Conservation (phyloP, 2,797 vertebrate species). For the Myripristis murdjan region DNA sequence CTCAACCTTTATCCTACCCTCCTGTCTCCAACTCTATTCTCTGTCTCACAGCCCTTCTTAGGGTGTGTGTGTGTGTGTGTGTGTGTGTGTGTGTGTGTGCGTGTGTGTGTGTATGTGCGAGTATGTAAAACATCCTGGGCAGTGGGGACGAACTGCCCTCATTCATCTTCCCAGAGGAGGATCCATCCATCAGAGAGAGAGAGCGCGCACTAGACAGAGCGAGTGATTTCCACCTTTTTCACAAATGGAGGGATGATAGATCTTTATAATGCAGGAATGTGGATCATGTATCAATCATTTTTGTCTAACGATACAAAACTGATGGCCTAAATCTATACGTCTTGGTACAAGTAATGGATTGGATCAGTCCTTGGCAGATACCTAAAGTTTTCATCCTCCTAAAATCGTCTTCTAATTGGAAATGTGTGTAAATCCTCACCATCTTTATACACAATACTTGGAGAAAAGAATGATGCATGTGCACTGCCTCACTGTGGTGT, state of each 20-base stretch:
- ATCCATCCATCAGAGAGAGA: constrained; percentile 57
- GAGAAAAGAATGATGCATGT: too few relatives aligned
- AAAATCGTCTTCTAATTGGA: not conserved
- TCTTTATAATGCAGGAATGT: constrained; percentile 34
- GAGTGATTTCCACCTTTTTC: constrained; percentile 51
- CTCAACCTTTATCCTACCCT: constrained; percentile 35
- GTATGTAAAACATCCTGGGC: constrained; percentile 63
- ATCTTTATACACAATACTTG: too few relatives aligned
- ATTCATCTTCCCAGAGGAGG: constrained; percentile 74
- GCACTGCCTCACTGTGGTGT: too few relatives aligned
- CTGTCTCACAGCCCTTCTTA: constrained; percentile 40
- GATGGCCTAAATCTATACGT: constrained; percentile 11
- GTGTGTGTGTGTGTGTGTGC: constrained; percentile 28
- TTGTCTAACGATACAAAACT: constrained; percentile 52
- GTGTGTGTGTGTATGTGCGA: constrained; percentile 16
- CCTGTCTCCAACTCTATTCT: constrained; percentile 27
- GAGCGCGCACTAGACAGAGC: constrained; percentile 37
- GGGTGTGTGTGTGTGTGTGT: constrained; percentile 30
- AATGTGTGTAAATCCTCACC: not conserved
- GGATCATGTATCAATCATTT: constrained; percentile 50
- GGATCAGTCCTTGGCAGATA: constrained; percentile 19
- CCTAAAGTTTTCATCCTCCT: not conserved
- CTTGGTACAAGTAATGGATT: constrained; percentile 32
- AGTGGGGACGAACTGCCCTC: constrained; percentile 70
- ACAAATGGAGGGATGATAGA: constrained; percentile 60